Conservation (phyloP, 2,888 invertebrate genomes). For the Epiperipatus broadwayi region DNA sequence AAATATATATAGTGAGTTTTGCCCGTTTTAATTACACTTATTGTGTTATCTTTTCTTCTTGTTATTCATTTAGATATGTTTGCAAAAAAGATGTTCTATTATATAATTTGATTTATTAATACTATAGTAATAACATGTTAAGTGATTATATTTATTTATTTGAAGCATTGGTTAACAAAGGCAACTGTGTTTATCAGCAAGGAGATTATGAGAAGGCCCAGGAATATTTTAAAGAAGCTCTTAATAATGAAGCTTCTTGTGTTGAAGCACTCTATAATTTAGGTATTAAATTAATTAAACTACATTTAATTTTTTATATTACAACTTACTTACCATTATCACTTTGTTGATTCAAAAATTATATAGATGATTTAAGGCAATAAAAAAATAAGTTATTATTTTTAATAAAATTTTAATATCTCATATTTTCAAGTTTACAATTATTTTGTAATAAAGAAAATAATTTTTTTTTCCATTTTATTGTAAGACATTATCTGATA, state of each 20-base stretch:
- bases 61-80: too few relatives aligned
- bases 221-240: constrained; percentile 49
- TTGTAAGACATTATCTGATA: neutral
- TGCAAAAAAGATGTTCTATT: too few relatives aligned
- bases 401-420: too few relatives aligned
- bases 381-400: too few relatives aligned
- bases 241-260: constrained; percentile 57
- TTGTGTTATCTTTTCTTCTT: too few relatives aligned
- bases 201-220: constrained; percentile 49
- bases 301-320: neutral
- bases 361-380: too few relatives aligned
- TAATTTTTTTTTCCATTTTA: neutral
- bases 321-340: neutral
- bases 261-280: constrained; percentile 67
- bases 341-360: too few relatives aligned
- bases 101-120: neutral
- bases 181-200: constrained; percentile 52
- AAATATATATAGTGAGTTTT: too few relatives aligned
- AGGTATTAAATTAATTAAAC: constrained; percentile 31
- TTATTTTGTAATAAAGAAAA: too few relatives aligned
- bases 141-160: constrained; percentile 10
- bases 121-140: neutral
- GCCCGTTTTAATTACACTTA: too few relatives aligned
- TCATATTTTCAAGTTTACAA: neutral
- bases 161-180: constrained; percentile 62